A percentile compares a stretch with the other conserved stretches of the same genome.
Evolutionary conservation across 30 jellyfish, hydroid and myxozoan genomes (phyloP).

Genomic region (Hydractinia echinata): DNA sequence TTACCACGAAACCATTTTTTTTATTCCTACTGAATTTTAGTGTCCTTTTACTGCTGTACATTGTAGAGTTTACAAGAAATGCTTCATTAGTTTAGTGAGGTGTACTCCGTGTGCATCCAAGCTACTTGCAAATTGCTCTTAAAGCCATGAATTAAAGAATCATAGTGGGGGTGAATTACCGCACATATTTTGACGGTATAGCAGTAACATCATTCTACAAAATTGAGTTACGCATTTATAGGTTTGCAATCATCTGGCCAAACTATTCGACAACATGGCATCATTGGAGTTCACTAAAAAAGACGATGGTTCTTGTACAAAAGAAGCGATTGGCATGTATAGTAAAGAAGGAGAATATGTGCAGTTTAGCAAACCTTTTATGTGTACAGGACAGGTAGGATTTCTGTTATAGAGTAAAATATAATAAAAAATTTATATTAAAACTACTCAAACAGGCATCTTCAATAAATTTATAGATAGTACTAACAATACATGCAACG

Average conservation of each 20-base stretch:
- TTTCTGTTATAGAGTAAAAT: too few relatives aligned
- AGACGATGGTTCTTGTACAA: constrained; percentile 62
- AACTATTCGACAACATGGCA: constrained; percentile 82
- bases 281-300: constrained; percentile 65
- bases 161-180: too few relatives aligned
- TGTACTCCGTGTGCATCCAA: too few relatives aligned
- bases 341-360: constrained; percentile 92
- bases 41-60: too few relatives aligned
- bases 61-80: too few relatives aligned
- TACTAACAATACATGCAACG: neutral
- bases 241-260: constrained; percentile 96
- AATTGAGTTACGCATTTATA: neutral
- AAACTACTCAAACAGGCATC: neutral
- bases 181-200: too few relatives aligned
- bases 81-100: too few relatives aligned
- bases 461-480: neutral
- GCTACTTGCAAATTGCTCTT: too few relatives aligned
- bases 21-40: too few relatives aligned
- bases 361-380: constrained; percentile 61
- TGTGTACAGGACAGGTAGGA: constrained; percentile 94
- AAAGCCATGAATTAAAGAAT: too few relatives aligned
- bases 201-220: neutral
- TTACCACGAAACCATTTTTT: too few relatives aligned
- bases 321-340: constrained; percentile 95
- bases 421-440: too few relatives aligned